These are phyloP conservation scores for Corythaeola cristata DNA, from an alignment of 2,113 vertebrate species.

Conservation along the genomic window DNA sequence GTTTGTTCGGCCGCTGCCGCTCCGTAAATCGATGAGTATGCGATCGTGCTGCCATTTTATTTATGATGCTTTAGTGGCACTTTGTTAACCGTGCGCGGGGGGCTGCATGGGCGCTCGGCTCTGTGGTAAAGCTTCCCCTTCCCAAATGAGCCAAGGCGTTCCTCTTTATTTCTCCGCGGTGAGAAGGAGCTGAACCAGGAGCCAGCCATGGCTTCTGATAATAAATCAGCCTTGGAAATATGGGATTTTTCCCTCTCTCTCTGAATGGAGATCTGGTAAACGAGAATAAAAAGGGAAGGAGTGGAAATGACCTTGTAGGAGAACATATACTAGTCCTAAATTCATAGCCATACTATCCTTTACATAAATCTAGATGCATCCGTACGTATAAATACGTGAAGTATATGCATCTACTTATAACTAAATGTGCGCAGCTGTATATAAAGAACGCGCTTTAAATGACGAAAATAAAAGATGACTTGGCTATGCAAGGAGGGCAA, in stretches of 20 bases:
- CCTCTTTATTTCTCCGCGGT: background rate
- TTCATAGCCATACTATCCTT: background rate
- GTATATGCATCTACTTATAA: background rate
- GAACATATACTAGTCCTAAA: background rate
- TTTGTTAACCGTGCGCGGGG: conserved; percentile 59
- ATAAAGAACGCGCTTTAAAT: background rate
- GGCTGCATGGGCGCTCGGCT: background rate
- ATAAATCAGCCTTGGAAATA: conserved; percentile 22
- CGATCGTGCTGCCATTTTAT: conserved; percentile 76
- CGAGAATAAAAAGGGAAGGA: background rate
- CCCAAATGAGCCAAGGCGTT: background rate
- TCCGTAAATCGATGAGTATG: conserved; percentile 67
- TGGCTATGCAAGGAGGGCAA: conserved; percentile 67
- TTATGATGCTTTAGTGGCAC: conserved; percentile 70
- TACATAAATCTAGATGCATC: background rate
- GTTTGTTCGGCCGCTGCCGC: conserved; percentile 42
- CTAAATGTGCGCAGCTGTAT: background rate
- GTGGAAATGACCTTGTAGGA: background rate
- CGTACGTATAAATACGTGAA: background rate
- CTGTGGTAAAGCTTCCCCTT: background rate
- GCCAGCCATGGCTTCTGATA: background rate
- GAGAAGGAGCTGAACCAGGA: background rate
- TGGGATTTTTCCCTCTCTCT: background rate
- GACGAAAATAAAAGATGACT: background rate
- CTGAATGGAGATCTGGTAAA: background rate